Evolutionary conservation across 2,888 invertebrate species (phyloP).

Genomic region (Agapostemon virescens): DNA sequence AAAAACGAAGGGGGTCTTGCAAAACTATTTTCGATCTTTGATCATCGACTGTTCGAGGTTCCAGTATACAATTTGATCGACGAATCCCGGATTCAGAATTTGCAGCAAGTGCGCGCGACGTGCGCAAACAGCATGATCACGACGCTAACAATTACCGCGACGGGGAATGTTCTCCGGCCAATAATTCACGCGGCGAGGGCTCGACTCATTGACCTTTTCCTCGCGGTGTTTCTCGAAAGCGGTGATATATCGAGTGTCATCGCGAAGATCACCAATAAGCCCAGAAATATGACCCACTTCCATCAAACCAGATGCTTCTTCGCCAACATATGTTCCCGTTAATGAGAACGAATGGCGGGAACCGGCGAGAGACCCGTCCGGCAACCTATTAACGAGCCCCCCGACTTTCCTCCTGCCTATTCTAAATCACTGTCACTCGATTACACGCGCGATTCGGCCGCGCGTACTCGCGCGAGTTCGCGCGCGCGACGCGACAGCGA

Average conservation of each 20-base stretch:
- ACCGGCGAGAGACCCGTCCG: slow-evolving; percentile 10
- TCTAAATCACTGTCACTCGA: slow-evolving; percentile 21
- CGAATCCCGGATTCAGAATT: too few relatives aligned
- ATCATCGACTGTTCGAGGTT: too few relatives aligned
- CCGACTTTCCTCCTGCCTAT: background rate
- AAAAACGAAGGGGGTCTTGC: too few relatives aligned
- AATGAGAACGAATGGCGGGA: slow-evolving; percentile 16
- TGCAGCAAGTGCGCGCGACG: too few relatives aligned
- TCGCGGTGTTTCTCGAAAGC: slow-evolving; percentile 2
- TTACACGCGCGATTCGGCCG: slow-evolving; percentile 8
- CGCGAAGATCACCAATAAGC: slow-evolving; percentile 15
- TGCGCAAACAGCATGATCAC: background rate
- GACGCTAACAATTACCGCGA: background rate
- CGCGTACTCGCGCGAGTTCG: background rate
- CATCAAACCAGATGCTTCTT: background rate
- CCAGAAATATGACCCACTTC: slow-evolving; percentile 21
- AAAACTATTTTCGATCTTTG: too few relatives aligned
- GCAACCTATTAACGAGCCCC: slow-evolving; percentile 11
- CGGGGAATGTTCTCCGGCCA: background rate
- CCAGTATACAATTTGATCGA: too few relatives aligned
- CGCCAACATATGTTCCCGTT: slow-evolving; percentile 4
- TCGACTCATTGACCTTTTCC: slow-evolving; percentile 10
- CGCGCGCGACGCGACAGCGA: background rate
- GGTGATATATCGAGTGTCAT: slow-evolving; percentile 2
- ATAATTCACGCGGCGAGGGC: slow-evolving; percentile 3